Evolutionary conservation across 2,888 invertebrate species (phyloP), one percentile per base, ranked within the genome.

Genomic region (Synanthedon tipuliformis): DNA sequence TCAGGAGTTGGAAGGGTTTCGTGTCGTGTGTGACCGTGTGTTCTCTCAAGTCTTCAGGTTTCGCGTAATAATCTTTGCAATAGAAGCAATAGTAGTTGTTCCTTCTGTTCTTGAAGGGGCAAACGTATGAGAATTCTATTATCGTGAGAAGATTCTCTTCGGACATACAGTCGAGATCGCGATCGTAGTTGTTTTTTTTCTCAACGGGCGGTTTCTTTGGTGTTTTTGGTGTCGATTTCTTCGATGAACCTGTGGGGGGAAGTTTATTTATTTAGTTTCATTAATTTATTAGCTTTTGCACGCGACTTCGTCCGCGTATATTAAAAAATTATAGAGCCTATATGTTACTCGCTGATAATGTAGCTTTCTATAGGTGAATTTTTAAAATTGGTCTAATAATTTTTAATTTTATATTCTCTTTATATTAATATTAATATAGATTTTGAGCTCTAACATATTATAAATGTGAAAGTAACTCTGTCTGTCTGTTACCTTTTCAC

Each of bases 21-120:
- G 86, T 84, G 56, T 87, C 84, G 12, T 87, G 87, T 0, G 75
- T 69, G 0, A 73, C 60, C 0, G 86, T 87, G 34, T 87, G 86
- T n/a, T 82, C 82, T 18, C 86, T 61, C 3, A 87, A 55, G 41
- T 84, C 83, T 55, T 86, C 84, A 0, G 86, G 85, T 51, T 86
- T 85, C 0, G 85, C 79, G 50, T 79, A 87, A 23, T 84, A 83
- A 41, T 85, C 84, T 45, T 84, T 84, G 56, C 86, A 87, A 54
- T 87, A 87, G 60, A 84, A 87, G 51, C 86, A 87, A 52, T 85
- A 85, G 52, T 85, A 85, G 51, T 85, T 86, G 40, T 85, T 87
- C 3, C 84, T 55, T 54, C 86, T 58, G 56, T 85, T 86, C 51
- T 85, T 84, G 60, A 87, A 87, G 0, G 86, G 86, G 13, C 82